Evolutionary conservation across 2,888 invertebrate genomes (phyloP).

Genomic region (Oligia strigilis): DNA sequence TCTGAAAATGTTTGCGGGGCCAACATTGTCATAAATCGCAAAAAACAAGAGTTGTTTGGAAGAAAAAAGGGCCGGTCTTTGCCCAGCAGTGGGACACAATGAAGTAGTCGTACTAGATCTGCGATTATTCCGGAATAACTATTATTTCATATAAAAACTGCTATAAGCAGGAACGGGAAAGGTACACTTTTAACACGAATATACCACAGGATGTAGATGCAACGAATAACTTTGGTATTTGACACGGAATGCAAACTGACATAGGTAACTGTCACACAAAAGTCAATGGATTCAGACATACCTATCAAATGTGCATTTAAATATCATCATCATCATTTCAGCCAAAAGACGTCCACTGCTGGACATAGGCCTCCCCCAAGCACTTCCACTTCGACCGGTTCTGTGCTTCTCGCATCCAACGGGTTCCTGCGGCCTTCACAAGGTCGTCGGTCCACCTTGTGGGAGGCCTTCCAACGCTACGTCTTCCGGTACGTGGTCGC

Average conservation of each 20-base stretch:
- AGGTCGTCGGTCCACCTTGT: too few species aligned
- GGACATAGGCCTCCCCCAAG: too few species aligned
- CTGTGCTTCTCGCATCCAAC: too few species aligned
- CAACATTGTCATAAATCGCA: background rate
- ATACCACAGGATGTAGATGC: background rate
- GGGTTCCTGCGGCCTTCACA: too few species aligned
- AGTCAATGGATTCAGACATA: background rate
- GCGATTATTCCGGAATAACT: too few species aligned
- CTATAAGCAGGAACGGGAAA: background rate
- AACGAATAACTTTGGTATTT: conserved; percentile 8
- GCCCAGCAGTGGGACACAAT: background rate
- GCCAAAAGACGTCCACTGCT: too few species aligned
- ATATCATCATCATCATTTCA: too few species aligned
- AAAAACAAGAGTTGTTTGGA: background rate
- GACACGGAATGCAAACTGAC: conserved; percentile 1
- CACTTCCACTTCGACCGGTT: too few species aligned
- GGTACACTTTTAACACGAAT: background rate
- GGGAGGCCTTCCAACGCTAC: too few species aligned
- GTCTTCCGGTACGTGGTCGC: too few species aligned
- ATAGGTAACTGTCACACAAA: conserved; percentile 1
- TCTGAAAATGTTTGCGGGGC: background rate
- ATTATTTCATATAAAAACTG: background rate
- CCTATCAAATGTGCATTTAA: conserved; percentile 31
- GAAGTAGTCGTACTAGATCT: background rate
- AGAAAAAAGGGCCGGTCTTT: background rate